Evolutionary conservation across 2,888 invertebrate species (phyloP).

Genomic region (Pomacea canaliculata): DNA sequence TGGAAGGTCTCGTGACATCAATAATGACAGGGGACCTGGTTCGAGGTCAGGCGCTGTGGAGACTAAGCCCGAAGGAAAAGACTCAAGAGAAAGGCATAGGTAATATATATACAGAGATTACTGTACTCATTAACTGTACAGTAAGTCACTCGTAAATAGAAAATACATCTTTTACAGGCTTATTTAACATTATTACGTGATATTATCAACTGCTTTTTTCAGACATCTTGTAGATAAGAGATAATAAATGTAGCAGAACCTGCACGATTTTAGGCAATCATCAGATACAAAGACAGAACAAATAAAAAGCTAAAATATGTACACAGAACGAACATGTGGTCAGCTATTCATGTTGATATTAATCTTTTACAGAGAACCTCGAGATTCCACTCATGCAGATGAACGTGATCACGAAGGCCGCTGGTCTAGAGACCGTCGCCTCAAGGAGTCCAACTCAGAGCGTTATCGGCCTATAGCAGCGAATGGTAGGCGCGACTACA

Average conservation of each 20-base stretch:
- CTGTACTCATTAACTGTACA: no score
- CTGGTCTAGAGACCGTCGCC: slow-evolving; percentile 28
- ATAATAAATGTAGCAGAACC: no score
- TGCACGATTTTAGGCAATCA: no score
- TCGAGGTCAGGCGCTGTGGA: slow-evolving; percentile 23
- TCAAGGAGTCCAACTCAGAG: slow-evolving; percentile 34
- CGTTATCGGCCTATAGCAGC: slow-evolving; percentile 50
- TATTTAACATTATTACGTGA: no score
- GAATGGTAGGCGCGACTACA: slow-evolving; percentile 39
- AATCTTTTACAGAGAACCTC: slow-evolving; percentile 17
- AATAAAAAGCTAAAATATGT: no score
- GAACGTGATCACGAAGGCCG: slow-evolving; percentile 30
- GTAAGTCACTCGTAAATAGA: no score
- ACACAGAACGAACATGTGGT: no score
- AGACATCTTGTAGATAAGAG: no score
- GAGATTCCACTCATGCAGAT: slow-evolving; percentile 20
- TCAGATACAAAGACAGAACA: no score
- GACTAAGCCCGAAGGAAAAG: slow-evolving; percentile 11
- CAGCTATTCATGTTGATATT: no score
- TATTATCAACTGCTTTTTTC: no score
- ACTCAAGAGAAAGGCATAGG: slow-evolving; percentile 21
- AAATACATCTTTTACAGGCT: no score
- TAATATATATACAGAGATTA: not conserved
- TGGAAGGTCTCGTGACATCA: slow-evolving; percentile 34
- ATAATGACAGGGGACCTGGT: slow-evolving; percentile 25